Evolutionary conservation across 2,113 vertebrate species (phyloP).

Genomic region (Crotophaga sulcirostris): DNA sequence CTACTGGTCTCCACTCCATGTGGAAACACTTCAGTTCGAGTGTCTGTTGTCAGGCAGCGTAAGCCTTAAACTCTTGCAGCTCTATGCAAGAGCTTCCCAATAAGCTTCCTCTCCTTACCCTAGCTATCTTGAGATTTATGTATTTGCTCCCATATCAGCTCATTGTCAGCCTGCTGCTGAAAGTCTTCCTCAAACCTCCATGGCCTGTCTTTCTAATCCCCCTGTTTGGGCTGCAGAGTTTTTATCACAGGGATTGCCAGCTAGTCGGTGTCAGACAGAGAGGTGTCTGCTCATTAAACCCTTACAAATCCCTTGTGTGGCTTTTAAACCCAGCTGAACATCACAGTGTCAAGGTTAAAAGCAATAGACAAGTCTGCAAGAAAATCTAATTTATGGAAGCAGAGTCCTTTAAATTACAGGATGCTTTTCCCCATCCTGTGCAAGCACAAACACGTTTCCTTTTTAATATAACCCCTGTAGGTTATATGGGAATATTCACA

Average conservation of each 20-base stretch:
- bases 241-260: neutral
- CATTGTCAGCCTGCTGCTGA: neutral
- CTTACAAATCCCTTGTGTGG: neutral
- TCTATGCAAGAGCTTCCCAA: neutral
- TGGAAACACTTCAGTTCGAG: neutral
- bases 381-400: neutral
- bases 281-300: neutral
- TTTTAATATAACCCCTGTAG: neutral
- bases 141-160: neutral
- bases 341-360: neutral
- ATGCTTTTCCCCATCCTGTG: neutral
- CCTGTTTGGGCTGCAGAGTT: neutral
- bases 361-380: neutral
- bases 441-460: neutral
- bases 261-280: neutral
- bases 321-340: neutral
- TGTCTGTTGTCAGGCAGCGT: neutral
- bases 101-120: neutral
- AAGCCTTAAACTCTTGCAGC: neutral
- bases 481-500: neutral
- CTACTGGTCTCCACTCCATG: neutral
- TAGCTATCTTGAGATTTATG: neutral
- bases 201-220: neutral
- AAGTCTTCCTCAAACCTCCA: neutral
- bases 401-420: neutral